A percentile compares a stretch with the other conserved stretches of the same genome.
phyloP scores from a whole-genome alignment of 2,797 vertebrate genomes.

The Anomalospiza imberbis region DNA sequence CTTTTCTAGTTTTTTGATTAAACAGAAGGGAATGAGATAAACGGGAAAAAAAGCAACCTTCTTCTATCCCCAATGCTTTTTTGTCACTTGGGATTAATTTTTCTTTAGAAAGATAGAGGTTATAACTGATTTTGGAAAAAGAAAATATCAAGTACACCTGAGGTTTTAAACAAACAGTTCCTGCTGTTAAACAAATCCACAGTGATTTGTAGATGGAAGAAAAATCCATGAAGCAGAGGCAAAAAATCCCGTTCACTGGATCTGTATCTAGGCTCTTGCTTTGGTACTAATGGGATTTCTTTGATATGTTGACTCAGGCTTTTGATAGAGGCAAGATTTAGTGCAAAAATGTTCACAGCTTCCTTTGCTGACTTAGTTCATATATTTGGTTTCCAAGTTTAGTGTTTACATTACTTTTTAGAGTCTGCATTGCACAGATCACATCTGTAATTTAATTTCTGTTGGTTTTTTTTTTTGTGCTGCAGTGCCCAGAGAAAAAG shows the following conservation, averaged over 20 bases:
- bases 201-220: constrained; percentile 12
- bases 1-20: not conserved
- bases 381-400: not conserved
- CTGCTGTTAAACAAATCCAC: constrained; percentile 18
- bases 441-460: not conserved
- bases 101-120: constrained; percentile 13
- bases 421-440: not conserved
- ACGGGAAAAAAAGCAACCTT: not conserved
- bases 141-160: constrained; percentile 26
- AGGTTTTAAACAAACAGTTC: constrained; percentile 47
- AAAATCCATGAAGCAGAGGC: constrained; percentile 13
- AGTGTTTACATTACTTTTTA: not conserved
- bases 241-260: not conserved
- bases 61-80: not conserved
- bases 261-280: not conserved
- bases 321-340: constrained; percentile 35
- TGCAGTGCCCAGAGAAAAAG: not conserved
- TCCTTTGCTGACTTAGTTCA: constrained; percentile 2
- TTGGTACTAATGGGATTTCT: constrained; percentile 35
- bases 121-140: constrained; percentile 20
- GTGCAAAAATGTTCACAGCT: not conserved
- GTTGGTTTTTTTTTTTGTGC: not conserved
- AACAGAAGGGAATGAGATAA: not conserved
- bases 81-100: not conserved
- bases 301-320: constrained; percentile 11